Base-by-base conservation (phyloP, 2,113 vertebrate genomes). In the Anarhynchus alexandrinus region DNA sequence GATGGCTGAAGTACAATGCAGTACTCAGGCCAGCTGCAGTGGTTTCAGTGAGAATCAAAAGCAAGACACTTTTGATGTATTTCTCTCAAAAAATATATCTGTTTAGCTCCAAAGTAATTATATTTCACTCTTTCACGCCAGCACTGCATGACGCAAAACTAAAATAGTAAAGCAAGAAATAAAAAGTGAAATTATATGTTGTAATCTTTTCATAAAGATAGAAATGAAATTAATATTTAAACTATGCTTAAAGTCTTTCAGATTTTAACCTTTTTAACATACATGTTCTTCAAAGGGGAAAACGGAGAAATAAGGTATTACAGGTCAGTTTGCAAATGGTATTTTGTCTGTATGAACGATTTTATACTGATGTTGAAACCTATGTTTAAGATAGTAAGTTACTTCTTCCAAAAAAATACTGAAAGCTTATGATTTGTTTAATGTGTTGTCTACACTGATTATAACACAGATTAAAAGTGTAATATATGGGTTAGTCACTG, bases 381-480 rank as follows among this genome's bases (percentile, higher is more conserved):
- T 27, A 16, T 45, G 42, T 52, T 78, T 62, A 79, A 65, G 47
- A 83, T 34, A 52, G 7, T 51, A 61, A 57, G 14, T 54, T 15
- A 52, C 12, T 49, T 81, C 43, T 92, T 86, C 77, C 57, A 69
- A 86, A 32, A 78, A 71, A 30, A 80, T 51, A 92, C 78, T 57
- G 83, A 88, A 96, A 83, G 30, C 45, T 82, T 55, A 52, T 17
- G 20, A 69, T 73, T 79, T 77, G 27, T 59, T 93, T 86, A 93
- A 95, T 38, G 64, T 70, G 72, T 92, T 93, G 61, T 82, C 66
- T 93, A 92, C 83, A 71, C 13, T 91, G n/a, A 94, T 80, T 52
- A 76, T 78, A 89, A 94, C 25, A 94, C 25, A 84, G 34, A 20
- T 47, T 67, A 84, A 70, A 83, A 81, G 86, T 27, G 55, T 32